These are phyloP conservation scores for Holothuria leucospilota DNA, from an alignment of 53 echinoderm and acorn worm species.

Conservation along the genomic window DNA sequence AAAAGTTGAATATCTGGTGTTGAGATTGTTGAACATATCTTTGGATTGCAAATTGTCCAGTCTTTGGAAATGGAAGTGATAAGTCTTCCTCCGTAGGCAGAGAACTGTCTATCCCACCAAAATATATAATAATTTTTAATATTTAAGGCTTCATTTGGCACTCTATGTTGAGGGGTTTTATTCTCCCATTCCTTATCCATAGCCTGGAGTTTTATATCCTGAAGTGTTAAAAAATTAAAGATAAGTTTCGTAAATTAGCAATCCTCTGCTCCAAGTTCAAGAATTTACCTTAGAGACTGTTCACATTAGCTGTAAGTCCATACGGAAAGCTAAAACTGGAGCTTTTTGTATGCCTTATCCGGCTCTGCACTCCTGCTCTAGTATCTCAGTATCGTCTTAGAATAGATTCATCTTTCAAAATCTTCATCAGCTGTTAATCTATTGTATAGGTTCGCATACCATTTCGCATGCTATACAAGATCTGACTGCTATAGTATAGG, in stretches of 20 bases:
- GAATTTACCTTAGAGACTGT: slow-evolving; percentile 11
- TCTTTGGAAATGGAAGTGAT: slow-evolving; percentile 4
- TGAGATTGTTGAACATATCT: too few species aligned
- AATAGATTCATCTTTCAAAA: slow-evolving; percentile 2
- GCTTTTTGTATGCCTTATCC: slow-evolving; percentile 2
- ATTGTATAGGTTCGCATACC: too few species aligned
- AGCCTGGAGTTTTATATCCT: too few species aligned
- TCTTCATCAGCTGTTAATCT: too few species aligned
- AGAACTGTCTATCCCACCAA: background rate
- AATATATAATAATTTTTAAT: slow-evolving; percentile 3
- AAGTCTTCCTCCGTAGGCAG: background rate
- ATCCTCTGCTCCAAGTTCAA: background rate
- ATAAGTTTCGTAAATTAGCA: slow-evolving; percentile 2
- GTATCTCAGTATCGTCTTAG: background rate
- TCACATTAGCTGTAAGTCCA: slow-evolving; percentile 27
- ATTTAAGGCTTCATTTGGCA: too few species aligned
- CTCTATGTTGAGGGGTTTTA: too few species aligned
- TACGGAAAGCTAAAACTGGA: background rate
- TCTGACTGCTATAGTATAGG: too few species aligned
- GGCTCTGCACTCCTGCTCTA: background rate
- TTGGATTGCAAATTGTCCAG: background rate
- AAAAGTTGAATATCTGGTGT: background rate
- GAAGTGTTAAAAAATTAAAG: background rate
- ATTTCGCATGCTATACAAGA: too few species aligned
- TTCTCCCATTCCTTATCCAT: too few species aligned